Conservation (phyloP, 2,888 invertebrate species). For the Cepaea hortensis region DNA sequence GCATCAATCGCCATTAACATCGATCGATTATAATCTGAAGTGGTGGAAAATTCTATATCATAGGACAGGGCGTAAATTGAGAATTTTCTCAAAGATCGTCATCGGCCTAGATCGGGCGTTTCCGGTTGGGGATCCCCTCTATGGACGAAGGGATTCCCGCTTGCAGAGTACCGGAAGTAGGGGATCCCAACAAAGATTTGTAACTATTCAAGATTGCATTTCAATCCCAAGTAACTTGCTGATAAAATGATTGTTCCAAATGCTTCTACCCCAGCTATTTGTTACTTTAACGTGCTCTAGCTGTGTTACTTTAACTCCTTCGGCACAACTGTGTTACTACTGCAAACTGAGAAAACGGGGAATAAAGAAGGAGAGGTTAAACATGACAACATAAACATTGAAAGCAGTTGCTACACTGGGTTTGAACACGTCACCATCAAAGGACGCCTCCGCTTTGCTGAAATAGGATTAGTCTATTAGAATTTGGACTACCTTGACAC, state of each 20-base stretch:
- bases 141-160: slow-evolving; percentile 58
- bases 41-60: slow-evolving; percentile 37
- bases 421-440: neutral
- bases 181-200: slow-evolving; percentile 41
- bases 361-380: no score
- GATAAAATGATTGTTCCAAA: no score
- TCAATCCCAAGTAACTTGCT: no score
- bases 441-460: neutral
- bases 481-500: neutral
- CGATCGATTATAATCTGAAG: slow-evolving; percentile 31
- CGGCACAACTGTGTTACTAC: no score
- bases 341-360: no score
- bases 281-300: no score
- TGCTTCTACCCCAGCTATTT: no score
- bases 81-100: slow-evolving; percentile 35
- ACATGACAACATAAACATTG: no score
- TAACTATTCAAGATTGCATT: neutral
- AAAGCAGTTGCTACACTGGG: no score
- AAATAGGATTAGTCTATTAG: neutral
- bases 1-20: slow-evolving; percentile 20
- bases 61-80: slow-evolving; percentile 29
- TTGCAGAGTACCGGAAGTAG: slow-evolving; percentile 53
- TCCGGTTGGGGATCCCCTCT: slow-evolving; percentile 59
- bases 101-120: slow-evolving; percentile 56
- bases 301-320: no score